These are phyloP conservation scores for Ecdyonurus torrentis DNA, from an alignment of 2,888 invertebrate genomes.

Conservation along the genomic window DNA sequence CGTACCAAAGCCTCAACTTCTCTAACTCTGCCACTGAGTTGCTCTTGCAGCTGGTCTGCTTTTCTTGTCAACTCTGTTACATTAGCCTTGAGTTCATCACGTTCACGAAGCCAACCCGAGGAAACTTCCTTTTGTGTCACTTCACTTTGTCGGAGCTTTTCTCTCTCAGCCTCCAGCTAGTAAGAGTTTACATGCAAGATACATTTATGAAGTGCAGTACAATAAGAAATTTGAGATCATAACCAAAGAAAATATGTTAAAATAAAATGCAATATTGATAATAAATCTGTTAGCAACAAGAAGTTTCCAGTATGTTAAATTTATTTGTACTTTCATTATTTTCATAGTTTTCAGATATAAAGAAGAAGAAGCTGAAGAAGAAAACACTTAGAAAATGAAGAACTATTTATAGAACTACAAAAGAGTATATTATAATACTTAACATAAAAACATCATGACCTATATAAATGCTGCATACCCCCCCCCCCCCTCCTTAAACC, in stretches of 20 bases:
- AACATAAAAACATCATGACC: too few relatives aligned
- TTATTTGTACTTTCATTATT: too few relatives aligned
- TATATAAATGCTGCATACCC: too few relatives aligned
- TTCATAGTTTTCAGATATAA: not conserved
- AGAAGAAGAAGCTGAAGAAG: not conserved
- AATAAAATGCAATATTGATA: too few relatives aligned
- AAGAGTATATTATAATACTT: too few relatives aligned
- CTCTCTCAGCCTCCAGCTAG: slow-evolving; percentile 19
- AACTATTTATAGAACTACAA: too few relatives aligned
- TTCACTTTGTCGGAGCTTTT: slow-evolving; percentile 17
- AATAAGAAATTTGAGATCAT: too few relatives aligned
- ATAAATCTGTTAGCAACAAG: too few relatives aligned
- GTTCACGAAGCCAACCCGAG: slow-evolving; percentile 19
- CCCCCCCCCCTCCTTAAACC: too few relatives aligned
- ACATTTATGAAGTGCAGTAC: slow-evolving; percentile 1
- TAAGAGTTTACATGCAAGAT: slow-evolving; percentile 2
- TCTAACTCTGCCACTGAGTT: slow-evolving; percentile 12
- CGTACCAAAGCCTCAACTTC: not conserved
- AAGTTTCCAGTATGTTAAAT: too few relatives aligned
- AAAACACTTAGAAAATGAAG: not conserved
- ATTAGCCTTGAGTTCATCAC: slow-evolving; percentile 19
- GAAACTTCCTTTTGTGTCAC: slow-evolving; percentile 20
- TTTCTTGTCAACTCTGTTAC: slow-evolving; percentile 15
- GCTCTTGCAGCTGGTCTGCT: slow-evolving; percentile 16
- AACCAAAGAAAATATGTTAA: too few relatives aligned